Conservation (phyloP, 2,797 vertebrate genomes). For the Chelidonichthys spinosus region DNA sequence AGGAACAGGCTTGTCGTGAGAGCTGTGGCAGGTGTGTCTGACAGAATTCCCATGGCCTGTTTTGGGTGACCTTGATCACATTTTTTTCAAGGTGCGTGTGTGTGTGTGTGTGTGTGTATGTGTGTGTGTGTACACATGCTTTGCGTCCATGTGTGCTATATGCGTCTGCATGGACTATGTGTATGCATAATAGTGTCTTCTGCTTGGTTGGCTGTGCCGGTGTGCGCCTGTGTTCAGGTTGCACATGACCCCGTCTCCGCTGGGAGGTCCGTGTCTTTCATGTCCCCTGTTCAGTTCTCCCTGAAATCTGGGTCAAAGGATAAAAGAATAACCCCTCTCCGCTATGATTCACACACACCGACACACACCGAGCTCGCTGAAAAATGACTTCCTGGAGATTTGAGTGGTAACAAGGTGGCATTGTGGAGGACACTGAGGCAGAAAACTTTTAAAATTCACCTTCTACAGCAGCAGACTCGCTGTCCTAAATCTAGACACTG, state of each 20-base stretch:
- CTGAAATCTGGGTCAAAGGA: constrained; percentile 84
- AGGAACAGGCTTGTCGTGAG: constrained; percentile 14
- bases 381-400: constrained; percentile 70
- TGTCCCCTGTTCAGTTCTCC: constrained; percentile 76
- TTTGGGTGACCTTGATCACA: constrained; percentile 40
- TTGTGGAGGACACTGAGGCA: constrained; percentile 63
- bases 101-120: constrained; percentile 47
- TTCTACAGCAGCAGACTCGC: constrained; percentile 50
- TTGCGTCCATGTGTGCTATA: constrained; percentile 39
- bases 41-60: constrained; percentile 43
- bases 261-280: constrained; percentile 83
- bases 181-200: constrained; percentile 75
- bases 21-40: constrained; percentile 53
- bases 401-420: constrained; percentile 65
- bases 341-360: constrained; percentile 52
- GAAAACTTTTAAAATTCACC: constrained; percentile 63
- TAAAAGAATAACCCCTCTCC: constrained; percentile 74
- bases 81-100: constrained; percentile 55
- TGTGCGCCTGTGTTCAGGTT: constrained; percentile 74
- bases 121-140: constrained; percentile 34
- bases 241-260: constrained; percentile 74
- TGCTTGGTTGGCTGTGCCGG: constrained; percentile 74
- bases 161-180: constrained; percentile 42
- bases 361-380: constrained; percentile 48
- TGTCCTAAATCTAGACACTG: constrained; percentile 57